Percentiles rank a stretch among this genome's conserved stretches.
phyloP scores from a whole-genome alignment of 1,140 invertebrate species.

The Brevipalpus yothersi region DNA sequence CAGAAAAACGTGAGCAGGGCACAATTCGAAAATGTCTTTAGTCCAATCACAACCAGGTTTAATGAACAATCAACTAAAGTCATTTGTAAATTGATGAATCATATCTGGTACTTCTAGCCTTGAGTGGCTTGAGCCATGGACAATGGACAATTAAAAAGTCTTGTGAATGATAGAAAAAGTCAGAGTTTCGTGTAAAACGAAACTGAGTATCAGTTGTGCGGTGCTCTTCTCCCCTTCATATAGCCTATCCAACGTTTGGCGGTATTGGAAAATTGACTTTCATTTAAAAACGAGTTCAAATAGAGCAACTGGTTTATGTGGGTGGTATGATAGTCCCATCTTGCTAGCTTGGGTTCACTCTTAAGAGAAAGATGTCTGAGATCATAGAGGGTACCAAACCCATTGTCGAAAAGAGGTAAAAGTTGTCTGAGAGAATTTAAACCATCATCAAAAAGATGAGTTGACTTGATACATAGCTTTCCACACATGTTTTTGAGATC shows the following conservation, averaged over 20 bases:
- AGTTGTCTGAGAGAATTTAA: constrained; percentile 67
- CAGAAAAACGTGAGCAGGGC: too few relatives aligned
- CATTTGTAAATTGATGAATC: too few relatives aligned
- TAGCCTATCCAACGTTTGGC: constrained; percentile 85
- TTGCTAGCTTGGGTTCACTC: constrained; percentile 54
- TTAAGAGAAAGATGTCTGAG: constrained; percentile 62
- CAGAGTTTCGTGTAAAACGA: too few relatives aligned
- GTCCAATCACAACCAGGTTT: too few relatives aligned
- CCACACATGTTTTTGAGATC: constrained; percentile 47
- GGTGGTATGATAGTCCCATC: constrained; percentile 94
- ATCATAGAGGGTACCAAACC: constrained; percentile 88
- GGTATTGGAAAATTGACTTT: constrained; percentile 43
- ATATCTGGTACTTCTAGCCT: too few relatives aligned
- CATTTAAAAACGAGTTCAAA: constrained; percentile 59
- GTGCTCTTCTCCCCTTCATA: constrained; percentile 73
- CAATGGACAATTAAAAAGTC: too few relatives aligned
- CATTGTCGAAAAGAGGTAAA: constrained; percentile 77
- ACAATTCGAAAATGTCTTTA: too few relatives aligned
- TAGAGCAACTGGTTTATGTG: constrained; percentile 88
- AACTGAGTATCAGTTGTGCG: constrained; percentile 43
- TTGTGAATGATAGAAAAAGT: too few relatives aligned
- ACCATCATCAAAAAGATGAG: constrained; percentile 52
- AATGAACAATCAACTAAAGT: too few relatives aligned
- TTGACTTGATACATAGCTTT: constrained; percentile 30
- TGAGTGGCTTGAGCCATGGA: too few relatives aligned